Conservation (phyloP, 2,797 vertebrate genomes). For the Bucorvus abyssinicus region DNA sequence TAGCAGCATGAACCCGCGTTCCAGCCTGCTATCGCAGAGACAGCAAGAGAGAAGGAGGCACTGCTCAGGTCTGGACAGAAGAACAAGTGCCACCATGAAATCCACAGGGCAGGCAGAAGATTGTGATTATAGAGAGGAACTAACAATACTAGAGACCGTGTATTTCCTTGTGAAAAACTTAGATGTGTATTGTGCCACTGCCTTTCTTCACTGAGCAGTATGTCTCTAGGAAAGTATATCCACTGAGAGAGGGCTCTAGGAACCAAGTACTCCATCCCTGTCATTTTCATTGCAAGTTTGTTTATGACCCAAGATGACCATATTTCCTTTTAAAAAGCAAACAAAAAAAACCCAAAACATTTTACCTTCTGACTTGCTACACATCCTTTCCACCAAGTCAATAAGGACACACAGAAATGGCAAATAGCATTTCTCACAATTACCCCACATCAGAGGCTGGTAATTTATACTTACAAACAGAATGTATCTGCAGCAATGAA, state of each 20-base stretch:
- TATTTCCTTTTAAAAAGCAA: background rate
- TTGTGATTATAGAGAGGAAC: background rate
- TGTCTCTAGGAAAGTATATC: background rate
- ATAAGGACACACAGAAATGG: background rate
- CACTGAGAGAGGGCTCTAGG: background rate
- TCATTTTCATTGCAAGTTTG: background rate
- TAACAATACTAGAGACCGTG: background rate
- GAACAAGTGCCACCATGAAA: background rate
- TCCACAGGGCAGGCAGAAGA: background rate
- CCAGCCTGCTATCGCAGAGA: background rate
- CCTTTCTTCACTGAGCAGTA: background rate
- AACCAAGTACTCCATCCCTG: background rate
- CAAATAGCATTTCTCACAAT: background rate
- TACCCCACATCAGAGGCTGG: background rate
- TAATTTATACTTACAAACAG: background rate
- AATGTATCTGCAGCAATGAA: background rate
- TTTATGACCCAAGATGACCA: background rate
- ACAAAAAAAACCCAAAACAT: background rate
- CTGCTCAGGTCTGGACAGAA: background rate
- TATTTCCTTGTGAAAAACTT: background rate
- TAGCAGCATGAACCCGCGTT: background rate
- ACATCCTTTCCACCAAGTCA: background rate
- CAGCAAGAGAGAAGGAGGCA: background rate
- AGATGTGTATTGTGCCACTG: background rate
- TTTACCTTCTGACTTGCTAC: background rate